A percentile compares a stretch with the other conserved stretches of the same genome.
phyloP scores from a whole-genome alignment of 2,888 invertebrate species.

The Diarsia rubi region DNA sequence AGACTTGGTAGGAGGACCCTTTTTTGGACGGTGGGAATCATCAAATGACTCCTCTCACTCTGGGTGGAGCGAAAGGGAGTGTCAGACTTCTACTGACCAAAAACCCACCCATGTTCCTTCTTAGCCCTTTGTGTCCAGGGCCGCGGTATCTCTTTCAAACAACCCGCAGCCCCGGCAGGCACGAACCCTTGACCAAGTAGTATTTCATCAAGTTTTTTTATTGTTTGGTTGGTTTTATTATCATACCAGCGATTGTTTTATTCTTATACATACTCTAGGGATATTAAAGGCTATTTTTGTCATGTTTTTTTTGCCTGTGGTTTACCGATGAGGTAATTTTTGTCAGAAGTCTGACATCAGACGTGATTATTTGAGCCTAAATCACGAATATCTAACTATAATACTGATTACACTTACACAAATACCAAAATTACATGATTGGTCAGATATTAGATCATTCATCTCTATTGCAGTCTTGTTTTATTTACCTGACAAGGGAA shows the following conservation, averaged over 20 bases:
- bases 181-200: not conserved
- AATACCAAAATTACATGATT: slow-evolving; percentile 49
- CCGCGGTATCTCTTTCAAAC: too few relatives aligned
- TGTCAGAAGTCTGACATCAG: not conserved
- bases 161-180: too few relatives aligned
- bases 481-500: slow-evolving; percentile 48
- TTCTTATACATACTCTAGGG: not conserved
- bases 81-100: too few relatives aligned
- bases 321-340: not conserved
- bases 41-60: too few relatives aligned
- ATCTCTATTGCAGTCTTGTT: slow-evolving; percentile 56
- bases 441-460: slow-evolving; percentile 49
- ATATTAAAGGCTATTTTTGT: not conserved
- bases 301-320: slow-evolving; percentile 5
- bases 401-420: slow-evolving; percentile 45
- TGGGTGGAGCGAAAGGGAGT: too few relatives aligned
- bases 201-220: not conserved
- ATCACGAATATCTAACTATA: slow-evolving; percentile 31
- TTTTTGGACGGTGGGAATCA: too few relatives aligned
- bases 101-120: too few relatives aligned
- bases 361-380: slow-evolving; percentile 28
- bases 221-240: slow-evolving; percentile 1
- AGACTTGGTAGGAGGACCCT: not conserved
- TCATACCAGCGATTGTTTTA: not conserved
- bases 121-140: too few relatives aligned